Base-by-base conservation (phyloP, 2,888 invertebrate species). In the Cotesia congregata region DNA sequence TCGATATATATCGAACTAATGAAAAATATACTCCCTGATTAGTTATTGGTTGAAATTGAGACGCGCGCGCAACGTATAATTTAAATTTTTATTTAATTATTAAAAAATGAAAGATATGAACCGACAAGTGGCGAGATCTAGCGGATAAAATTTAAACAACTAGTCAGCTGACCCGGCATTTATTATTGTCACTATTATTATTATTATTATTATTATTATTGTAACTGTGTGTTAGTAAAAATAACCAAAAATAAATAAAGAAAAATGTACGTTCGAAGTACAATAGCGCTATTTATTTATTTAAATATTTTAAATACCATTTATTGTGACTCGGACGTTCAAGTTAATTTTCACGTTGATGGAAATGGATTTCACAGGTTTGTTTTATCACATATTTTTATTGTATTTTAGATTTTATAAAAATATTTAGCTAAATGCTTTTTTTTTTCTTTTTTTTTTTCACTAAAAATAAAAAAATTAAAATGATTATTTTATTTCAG, bases 351-450 rank as follows among this genome's bases (percentile, higher is more conserved):
- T 60, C 74, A 81, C 40, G 82, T 88, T 2, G 81, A 85, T 40
- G 88, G 87, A 64, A 80, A 83, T 59, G 88, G 88, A 79, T 88
- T 87, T 84, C 88, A 88, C 81, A 88, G 88, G 88, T 88, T 86
- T 80, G 40, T 41, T 50, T 12, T 50, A 12, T 9, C 7, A 9
- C 12, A 9, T 7, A 50, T 50, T 12, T 12, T 50, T 50, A 50
- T 9, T 50, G 7, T 50, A 12, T 50, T 50, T 50, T 12, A 9
- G 7, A 50, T 50, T 4, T 12, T 12, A 50, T 50, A 50, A 7
- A 30, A 30, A 30, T 30, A 0, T 30, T 30, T 3, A 30, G 30
- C 30, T 30, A 30, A 30, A 30, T 30, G 4, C 3, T 30, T 30
- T 3, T 30, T 30, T 30, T 30, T 30, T 30, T 30, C 30, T 0